phyloP scores from a whole-genome alignment of 2,888 invertebrate species.

The Zygothrica quintamaculata region DNA sequence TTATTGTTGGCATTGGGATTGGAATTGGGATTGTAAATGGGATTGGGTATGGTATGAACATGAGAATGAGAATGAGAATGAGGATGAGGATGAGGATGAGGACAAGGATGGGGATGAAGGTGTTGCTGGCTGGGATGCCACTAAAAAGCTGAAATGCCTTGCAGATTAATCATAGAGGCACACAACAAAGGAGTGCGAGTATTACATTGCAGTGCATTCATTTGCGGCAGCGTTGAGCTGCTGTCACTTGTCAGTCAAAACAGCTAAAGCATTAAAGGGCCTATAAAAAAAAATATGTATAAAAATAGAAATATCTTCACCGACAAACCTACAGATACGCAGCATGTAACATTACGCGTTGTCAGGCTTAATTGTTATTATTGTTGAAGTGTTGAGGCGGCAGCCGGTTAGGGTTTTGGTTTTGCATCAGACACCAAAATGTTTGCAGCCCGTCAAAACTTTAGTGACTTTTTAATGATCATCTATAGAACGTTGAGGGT shows the following conservation, averaged over 20 bases:
- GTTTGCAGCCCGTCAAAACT: slow-evolving; percentile 73
- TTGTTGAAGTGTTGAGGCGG: slow-evolving; percentile 55
- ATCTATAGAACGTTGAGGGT: slow-evolving; percentile 33
- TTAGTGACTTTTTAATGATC: slow-evolving; percentile 62
- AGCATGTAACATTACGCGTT: slow-evolving; percentile 45
- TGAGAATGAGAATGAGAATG: too few relatives aligned
- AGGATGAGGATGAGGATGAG: slow-evolving; percentile 9
- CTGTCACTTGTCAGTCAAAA: slow-evolving; percentile 74
- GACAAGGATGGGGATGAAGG: slow-evolving; percentile 36
- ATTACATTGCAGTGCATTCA: slow-evolving; percentile 39
- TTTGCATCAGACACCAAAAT: slow-evolving; percentile 65
- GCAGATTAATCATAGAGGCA: slow-evolving; percentile 73
- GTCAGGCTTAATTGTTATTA: slow-evolving; percentile 70
- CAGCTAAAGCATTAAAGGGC: slow-evolving; percentile 54
- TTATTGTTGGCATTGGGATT: slow-evolving; percentile 4
- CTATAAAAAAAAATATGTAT: slow-evolving; percentile 63
- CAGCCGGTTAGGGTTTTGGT: slow-evolving; percentile 30
- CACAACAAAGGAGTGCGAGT: slow-evolving; percentile 59
- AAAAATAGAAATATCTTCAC: slow-evolving; percentile 65
- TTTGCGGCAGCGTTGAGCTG: slow-evolving; percentile 49
- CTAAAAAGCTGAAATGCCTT: slow-evolving; percentile 55
- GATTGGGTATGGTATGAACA: background rate
- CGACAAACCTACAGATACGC: slow-evolving; percentile 10
- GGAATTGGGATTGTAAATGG: background rate
- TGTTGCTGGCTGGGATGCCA: slow-evolving; percentile 45